Base-by-base conservation (phyloP, 1,140 invertebrate species). In the Cheumatopsyche charites region DNA sequence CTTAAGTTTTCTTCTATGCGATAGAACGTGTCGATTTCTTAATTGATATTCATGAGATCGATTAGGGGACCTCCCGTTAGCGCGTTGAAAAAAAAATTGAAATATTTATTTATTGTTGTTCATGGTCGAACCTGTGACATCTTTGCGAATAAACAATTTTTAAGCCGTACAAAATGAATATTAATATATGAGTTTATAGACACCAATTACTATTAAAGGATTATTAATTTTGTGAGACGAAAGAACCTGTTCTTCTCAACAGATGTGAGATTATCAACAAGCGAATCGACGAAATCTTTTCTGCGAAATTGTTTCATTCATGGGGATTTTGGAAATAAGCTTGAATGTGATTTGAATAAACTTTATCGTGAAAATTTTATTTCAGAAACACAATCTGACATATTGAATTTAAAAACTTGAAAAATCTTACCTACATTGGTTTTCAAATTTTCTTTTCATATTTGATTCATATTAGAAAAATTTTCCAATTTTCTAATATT, bases 81-180 rank as follows among this genome's bases (percentile, higher is more conserved):
- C 55, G 55, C n/a, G 55, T 12, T 23, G 55, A 23, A 58, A 58
- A 23, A 2, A 2, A 21, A 21, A 58, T 58, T 9, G 12, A 58
- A 7, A 58, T 25, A 58, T 58, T 21, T 58, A 55, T 55, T n/a
- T 47, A 6, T 47, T 11, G 25, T 58, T 25, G 55, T 58, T 58
- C 55, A 58, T 58, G 55, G 55, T 58, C 43, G 66, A 68, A 68
- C 21, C 47, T 68, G 66, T 68, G 47, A 55, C 66, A 68, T 55
- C 45, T 68, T 29, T 7, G 29, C 23, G 26, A 43, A 68, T 68
- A 68, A 29, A 68, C 66, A 68, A 68, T 68, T 52, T 66, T 52
- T 68, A 55, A 47, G 36, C 25, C 49, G 47, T 26, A 41, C n/a
- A 49, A 55, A 55, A 68, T 55, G 47, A 55, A 68, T 55, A 68